Evolutionary conservation across 2,113 vertebrate species (phyloP), one percentile per base, ranked within the genome.

Genomic region (Sprattus sprattus): DNA sequence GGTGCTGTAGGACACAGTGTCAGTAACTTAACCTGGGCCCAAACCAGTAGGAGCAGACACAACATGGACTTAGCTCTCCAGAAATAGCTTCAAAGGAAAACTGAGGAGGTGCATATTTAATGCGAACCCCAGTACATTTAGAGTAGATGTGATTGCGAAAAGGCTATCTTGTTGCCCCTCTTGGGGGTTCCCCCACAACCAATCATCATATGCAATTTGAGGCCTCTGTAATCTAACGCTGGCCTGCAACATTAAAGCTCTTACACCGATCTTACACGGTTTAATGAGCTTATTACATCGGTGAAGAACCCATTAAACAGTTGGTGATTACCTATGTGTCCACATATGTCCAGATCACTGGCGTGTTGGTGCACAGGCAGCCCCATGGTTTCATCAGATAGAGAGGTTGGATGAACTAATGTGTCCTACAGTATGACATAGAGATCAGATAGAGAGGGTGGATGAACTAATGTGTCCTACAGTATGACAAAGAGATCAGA

Each of bases 241-340:
- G 64, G 7, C 64, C 64, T 71, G 6, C 71, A 44, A 78, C 71
- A 78, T 64, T 84, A 87, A 87, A 67, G 45, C 32, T 8, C 45
- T 83, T 52, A 47, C 52, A 82, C 0, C 13, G 85, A 49, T 82
- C 46, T 86, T 84, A 75, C 50, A 49, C 82, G 46, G 7, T 16
- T 60, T 85, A 84, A 87, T 88, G 84, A 87, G 84, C 67, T 87
- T 78, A 60, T 84, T 89, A 85, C 85, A 87, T 88, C 82, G 85
- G 75, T 87, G 8, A 15, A n/a, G 82, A 25, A 15, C 82, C 88
- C 85, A 75, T 83, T 88, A 85, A 83, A 85, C 84, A 83, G 82
- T 81, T 25, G 46, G 67, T 85, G 84, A 86, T 88, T 54, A 75
- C 46, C 54, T 54, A 75, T 67, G 64, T 71, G 64, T 32, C 64